phyloP scores from a whole-genome alignment of 2,888 invertebrate species.

The Hetaerina titia region DNA sequence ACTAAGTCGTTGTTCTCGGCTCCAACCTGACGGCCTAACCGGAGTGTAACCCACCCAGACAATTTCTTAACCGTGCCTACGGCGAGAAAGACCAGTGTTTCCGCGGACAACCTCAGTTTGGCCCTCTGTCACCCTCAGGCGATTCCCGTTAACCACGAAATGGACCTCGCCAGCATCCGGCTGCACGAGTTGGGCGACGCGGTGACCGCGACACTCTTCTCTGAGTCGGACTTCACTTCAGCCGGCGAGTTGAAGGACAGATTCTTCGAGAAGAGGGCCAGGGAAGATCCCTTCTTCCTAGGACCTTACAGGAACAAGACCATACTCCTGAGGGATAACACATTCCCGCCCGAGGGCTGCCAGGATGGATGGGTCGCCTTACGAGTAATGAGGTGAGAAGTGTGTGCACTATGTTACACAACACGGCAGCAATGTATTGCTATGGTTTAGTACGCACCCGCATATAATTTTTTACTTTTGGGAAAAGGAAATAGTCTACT shows the following conservation, averaged over 20 bases:
- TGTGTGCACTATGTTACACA: no score
- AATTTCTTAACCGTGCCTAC: no score
- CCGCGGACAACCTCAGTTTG: not conserved
- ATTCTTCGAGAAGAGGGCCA: constrained; percentile 70
- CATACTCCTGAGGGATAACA: constrained; percentile 69
- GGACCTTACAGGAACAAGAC: not conserved
- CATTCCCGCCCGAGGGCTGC: not conserved
- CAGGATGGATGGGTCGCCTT: constrained; percentile 72
- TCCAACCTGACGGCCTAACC: no score
- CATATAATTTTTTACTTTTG: no score
- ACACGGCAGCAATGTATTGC: no score
- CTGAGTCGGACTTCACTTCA: constrained; percentile 74
- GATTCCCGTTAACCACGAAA: constrained; percentile 72
- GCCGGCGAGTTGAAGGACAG: constrained; percentile 72
- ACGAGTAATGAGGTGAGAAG: constrained; percentile 65
- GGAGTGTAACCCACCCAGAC: no score
- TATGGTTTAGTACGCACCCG: no score
- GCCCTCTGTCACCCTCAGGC: constrained; percentile 68
- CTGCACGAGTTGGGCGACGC: constrained; percentile 72
- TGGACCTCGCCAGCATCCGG: constrained; percentile 71
- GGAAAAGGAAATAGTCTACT: no score
- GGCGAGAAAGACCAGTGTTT: no score
- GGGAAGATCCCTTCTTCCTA: not conserved
- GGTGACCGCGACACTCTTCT: constrained; percentile 73
- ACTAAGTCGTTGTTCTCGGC: no score